Evolutionary conservation across 1,140 invertebrate genomes (phyloP).

Genomic region (Ganaspis sp.): DNA sequence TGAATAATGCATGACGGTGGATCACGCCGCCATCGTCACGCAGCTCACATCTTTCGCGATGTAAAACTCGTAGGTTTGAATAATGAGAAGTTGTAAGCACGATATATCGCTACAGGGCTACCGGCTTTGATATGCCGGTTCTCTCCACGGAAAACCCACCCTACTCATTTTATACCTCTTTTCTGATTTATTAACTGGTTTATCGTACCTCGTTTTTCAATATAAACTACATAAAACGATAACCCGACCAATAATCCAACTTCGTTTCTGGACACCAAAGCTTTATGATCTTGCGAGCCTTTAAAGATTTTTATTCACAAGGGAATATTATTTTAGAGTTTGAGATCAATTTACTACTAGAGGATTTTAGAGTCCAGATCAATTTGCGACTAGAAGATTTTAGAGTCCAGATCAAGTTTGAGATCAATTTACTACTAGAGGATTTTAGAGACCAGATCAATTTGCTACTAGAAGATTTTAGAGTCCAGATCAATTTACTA

Average conservation of each 20-base stretch:
- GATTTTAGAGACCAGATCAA: too few relatives aligned
- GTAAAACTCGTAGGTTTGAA: slow-evolving; percentile 70
- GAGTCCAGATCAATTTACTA: slow-evolving; percentile 45
- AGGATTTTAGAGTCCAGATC: too few relatives aligned
- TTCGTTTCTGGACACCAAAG: neutral
- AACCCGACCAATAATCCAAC: neutral
- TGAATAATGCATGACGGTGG: slow-evolving; percentile 70
- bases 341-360: slow-evolving; percentile 43
- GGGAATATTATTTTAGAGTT: slow-evolving; percentile 23
- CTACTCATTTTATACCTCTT: slow-evolving; percentile 45
- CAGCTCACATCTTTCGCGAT: slow-evolving; percentile 68
- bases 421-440: slow-evolving; percentile 45
- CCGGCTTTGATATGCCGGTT: slow-evolving; percentile 35
- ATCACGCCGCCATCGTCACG: slow-evolving; percentile 63
- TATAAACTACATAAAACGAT: slow-evolving; percentile 24
- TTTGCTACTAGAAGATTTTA: too few relatives aligned
- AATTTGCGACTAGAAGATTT: too few relatives aligned
- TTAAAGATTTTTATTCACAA: neutral
- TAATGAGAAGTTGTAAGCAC: slow-evolving; percentile 66
- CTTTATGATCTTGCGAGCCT: neutral
- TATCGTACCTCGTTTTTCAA: slow-evolving; percentile 55
- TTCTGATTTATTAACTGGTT: slow-evolving; percentile 57
- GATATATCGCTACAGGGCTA: slow-evolving; percentile 59
- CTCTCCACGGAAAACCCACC: slow-evolving; percentile 22
- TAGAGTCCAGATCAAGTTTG: slow-evolving; percentile 39